Conservation (phyloP, 2,888 invertebrate species). For the Galerucella calmariensis region DNA sequence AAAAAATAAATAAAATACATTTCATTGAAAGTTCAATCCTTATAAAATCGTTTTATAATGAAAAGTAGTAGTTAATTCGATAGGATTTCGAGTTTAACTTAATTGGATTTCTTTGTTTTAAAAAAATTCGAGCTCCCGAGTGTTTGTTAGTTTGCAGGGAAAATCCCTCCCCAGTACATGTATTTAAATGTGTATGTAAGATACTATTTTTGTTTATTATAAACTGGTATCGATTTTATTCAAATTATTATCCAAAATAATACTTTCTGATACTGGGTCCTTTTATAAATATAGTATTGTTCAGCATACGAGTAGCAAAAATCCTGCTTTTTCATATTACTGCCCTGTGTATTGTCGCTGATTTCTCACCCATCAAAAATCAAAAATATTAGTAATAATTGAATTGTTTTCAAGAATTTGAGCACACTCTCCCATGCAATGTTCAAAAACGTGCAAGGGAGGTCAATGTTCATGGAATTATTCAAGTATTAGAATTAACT, state of each 20-base stretch:
- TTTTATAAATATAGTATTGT: conserved; percentile 4
- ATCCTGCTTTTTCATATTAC: conserved; percentile 34
- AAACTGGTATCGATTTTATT: too few species aligned
- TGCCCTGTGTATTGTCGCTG: conserved; percentile 31
- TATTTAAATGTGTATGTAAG: too few species aligned
- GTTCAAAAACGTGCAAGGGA: neutral
- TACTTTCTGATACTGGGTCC: neutral
- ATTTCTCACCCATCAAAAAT: conserved; percentile 30
- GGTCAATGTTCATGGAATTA: neutral
- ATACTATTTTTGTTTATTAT: too few species aligned
- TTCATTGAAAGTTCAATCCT: too few species aligned
- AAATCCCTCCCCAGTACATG: too few species aligned
- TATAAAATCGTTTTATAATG: too few species aligned
- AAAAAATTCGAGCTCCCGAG: too few species aligned
- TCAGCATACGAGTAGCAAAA: conserved; percentile 26
- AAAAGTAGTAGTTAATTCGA: too few species aligned
- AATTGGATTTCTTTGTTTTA: too few species aligned
- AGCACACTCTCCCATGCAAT: conserved; percentile 11
- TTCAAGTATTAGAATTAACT: neutral
- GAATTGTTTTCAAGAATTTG: neutral
- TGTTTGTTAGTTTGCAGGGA: too few species aligned
- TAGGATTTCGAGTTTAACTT: too few species aligned
- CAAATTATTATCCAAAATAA: neutral
- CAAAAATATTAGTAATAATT: neutral
- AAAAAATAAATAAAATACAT: too few species aligned